These are phyloP conservation scores for Anthoscopus minutus DNA, from an alignment of 2,113 vertebrate species.

Conservation along the genomic window DNA sequence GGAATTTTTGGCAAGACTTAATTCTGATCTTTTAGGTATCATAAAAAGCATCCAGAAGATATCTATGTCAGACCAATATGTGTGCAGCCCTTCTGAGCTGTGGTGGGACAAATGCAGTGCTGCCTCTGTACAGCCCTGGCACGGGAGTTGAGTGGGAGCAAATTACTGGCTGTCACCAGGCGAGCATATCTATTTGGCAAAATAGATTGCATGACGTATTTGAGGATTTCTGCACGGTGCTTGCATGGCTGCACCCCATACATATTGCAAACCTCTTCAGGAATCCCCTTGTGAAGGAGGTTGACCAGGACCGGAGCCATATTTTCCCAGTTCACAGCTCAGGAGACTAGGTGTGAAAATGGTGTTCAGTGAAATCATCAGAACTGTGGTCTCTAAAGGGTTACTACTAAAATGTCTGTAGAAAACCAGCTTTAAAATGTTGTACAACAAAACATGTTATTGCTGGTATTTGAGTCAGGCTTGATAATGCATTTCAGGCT, in stretches of 20 bases:
- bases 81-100: neutral
- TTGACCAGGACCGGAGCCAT: neutral
- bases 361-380: neutral
- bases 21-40: neutral
- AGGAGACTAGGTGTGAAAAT: neutral
- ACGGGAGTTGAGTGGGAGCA: accelerated
- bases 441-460: conserved; percentile 73
- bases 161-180: neutral
- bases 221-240: neutral
- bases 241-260: neutral
- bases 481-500: conserved; percentile 75
- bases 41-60: neutral
- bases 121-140: neutral
- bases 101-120: accelerated
- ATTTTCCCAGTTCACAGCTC: neutral
- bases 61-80: neutral
- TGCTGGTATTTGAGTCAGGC: conserved; percentile 69
- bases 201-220: neutral
- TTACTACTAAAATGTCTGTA: conserved; percentile 60
- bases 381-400: conserved; percentile 15
- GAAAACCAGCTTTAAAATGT: conserved; percentile 74
- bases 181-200: neutral
- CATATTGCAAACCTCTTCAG: neutral
- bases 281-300: neutral
- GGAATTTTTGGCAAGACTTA: neutral